Evolutionary conservation across 2,797 vertebrate species (phyloP).

Genomic region (Xyrichtys novacula): DNA sequence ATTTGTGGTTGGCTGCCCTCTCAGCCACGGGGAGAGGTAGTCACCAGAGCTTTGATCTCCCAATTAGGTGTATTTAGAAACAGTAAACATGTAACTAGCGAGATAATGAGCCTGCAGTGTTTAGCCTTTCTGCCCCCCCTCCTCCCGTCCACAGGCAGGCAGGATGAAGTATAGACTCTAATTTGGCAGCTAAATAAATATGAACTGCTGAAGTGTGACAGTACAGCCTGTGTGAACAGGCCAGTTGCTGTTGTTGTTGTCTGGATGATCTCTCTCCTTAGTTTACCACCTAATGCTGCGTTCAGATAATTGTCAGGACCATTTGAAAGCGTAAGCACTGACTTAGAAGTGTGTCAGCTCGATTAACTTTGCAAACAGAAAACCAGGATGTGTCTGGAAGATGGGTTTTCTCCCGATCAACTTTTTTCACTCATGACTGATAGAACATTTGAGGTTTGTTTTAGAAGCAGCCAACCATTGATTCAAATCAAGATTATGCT

Average conservation of each 20-base stretch:
- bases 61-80: slow-evolving; percentile 84
- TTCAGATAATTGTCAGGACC: slow-evolving; percentile 34
- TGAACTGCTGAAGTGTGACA: slow-evolving; percentile 62
- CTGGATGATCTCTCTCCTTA: slow-evolving; percentile 27
- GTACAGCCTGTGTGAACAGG: slow-evolving; percentile 38
- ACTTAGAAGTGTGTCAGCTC: slow-evolving; percentile 17
- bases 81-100: slow-evolving; percentile 81
- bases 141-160: slow-evolving; percentile 51
- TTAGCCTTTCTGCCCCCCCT: slow-evolving; percentile 42
- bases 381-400: not conserved
- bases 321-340: slow-evolving; percentile 19
- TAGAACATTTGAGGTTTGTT: not conserved
- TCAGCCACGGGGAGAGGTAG: slow-evolving; percentile 68
- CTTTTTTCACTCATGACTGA: slow-evolving; percentile 23
- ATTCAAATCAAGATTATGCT: not conserved
- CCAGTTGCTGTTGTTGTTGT: slow-evolving; percentile 42
- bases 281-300: slow-evolving; percentile 43
- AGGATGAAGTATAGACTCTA: slow-evolving; percentile 40
- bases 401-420: not conserved
- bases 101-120: slow-evolving; percentile 77
- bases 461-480: not conserved
- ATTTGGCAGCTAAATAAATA: slow-evolving; percentile 68
- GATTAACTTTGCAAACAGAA: not conserved
- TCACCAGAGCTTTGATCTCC: slow-evolving; percentile 71
- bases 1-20: slow-evolving; percentile 55